Evolutionary conservation across 2,797 vertebrate species (phyloP).

Genomic region (Labroides dimidiatus): DNA sequence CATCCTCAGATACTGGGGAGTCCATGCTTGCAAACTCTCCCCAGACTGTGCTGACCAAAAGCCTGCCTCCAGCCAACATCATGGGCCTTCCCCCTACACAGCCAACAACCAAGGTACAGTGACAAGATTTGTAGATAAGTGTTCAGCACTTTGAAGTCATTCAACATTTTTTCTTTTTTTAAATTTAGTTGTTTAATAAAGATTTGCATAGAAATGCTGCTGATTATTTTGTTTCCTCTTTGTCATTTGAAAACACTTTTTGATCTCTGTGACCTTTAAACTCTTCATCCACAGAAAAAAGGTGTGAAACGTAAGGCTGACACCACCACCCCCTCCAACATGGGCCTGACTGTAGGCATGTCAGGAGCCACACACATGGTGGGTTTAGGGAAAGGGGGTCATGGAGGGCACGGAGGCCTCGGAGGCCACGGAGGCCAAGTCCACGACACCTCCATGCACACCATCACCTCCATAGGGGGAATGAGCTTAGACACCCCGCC

Average conservation of each 20-base stretch:
- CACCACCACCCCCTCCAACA: constrained; percentile 93
- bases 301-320: constrained; percentile 96
- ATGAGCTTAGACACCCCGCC: constrained; percentile 78
- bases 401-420: constrained; percentile 39
- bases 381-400: constrained; percentile 84
- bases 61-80: constrained; percentile 79
- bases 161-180: too few relatives aligned
- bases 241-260: too few relatives aligned
- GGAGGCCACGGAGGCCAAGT: constrained; percentile 81
- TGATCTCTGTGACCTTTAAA: background rate
- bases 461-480: constrained; percentile 85
- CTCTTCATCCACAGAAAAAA: constrained; percentile 85
- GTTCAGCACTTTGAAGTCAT: too few relatives aligned
- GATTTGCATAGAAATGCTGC: too few relatives aligned
- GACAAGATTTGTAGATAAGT: too few relatives aligned
- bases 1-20: constrained; percentile 89
- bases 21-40: constrained; percentile 87
- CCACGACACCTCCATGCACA: constrained; percentile 82
- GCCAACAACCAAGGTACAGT: constrained; percentile 89
- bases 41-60: constrained; percentile 87
- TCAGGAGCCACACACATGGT: constrained; percentile 81
- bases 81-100: constrained; percentile 82
- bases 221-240: too few relatives aligned
- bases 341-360: constrained; percentile 82
- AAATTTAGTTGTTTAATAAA: too few relatives aligned